Conservation (phyloP, 1,140 invertebrate species). For the Eriocheir sinensis region DNA sequence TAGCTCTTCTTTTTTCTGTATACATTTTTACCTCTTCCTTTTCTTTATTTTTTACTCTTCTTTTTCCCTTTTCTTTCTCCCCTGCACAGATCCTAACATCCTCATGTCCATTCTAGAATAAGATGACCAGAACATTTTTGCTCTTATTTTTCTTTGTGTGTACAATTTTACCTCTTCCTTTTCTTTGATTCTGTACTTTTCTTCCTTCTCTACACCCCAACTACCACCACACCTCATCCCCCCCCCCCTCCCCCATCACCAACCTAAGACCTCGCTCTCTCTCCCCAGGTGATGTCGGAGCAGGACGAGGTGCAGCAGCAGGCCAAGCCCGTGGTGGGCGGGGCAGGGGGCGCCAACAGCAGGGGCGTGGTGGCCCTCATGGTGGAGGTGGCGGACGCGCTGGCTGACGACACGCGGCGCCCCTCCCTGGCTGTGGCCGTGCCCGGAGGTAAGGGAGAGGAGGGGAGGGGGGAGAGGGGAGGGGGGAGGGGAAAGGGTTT, state of each 20-base stretch:
- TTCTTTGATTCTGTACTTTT: not conserved
- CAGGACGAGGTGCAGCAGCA: not conserved
- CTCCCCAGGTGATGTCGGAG: conserved; percentile 17
- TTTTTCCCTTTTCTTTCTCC: not conserved
- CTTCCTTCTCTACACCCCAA: not conserved
- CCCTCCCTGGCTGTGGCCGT: not conserved
- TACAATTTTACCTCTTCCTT: too few relatives aligned
- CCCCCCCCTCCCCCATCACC: too few relatives aligned
- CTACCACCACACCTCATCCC: not conserved
- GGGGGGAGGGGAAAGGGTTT: not conserved
- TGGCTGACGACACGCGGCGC: not conserved
- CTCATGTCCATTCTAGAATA: too few relatives aligned
- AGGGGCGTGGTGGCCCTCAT: conserved; percentile 29
- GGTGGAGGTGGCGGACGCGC: conserved; percentile 43
- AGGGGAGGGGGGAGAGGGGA: not conserved
- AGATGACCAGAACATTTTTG: not conserved
- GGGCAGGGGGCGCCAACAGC: not conserved
- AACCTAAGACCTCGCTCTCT: too few relatives aligned
- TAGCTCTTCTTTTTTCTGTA: too few relatives aligned
- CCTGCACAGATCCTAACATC: too few relatives aligned
- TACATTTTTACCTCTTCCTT: too few relatives aligned
- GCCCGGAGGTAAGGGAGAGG: not conserved
- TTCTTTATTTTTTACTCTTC: not conserved
- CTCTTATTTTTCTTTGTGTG: not conserved
- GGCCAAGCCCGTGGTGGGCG: not conserved